Evolutionary conservation across 2,797 vertebrate species (phyloP), one percentile per base, ranked within the genome.

Genomic region (Paedocypris micromegethes): DNA sequence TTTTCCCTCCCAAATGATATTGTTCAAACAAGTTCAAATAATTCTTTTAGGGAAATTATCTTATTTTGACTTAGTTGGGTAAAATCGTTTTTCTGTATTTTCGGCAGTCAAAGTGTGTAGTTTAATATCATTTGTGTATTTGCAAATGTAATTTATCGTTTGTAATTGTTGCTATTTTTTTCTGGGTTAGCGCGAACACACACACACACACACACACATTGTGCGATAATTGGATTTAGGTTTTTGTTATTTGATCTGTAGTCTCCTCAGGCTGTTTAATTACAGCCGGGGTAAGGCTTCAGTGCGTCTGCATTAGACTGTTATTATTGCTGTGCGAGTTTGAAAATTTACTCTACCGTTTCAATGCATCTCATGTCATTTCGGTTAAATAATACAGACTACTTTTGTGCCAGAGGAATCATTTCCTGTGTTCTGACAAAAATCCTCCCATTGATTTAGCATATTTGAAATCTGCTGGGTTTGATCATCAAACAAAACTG

Each of bases 191-290:
- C 43, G 47, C 45, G 44, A 64, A 68, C 45, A 62, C 6, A 43
- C n/a, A 57, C 45, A n/a, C 44, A 64, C 37, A 40, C 49, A 60
- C 5, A 50, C 56, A 59, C 66, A 59, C 39, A 53, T 8, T 9
- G 50, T 41, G 49, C 45, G 59, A 23, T 74, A 58, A 74, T 52
- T 58, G 66, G 49, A 59, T 59, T 69, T 49, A 64, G 65, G 61
- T 69, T 65, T 68, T 68, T 58, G 48, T 59, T 54, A 49, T 69
- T 60, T 64, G 44, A 60, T 53, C 57, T 5, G 44, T 60, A 44
- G 44, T 65, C 60, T 74, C 70, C 57, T 49, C 47, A 37, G 68
- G 68, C 64, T 72, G 57, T 72, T 60, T 72, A 72, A 60, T 72
- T 66, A 72, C 51, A 51, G 63, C 42, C 49, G 41, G 46, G 4